Evolutionary conservation across 2,113 vertebrate genomes (phyloP).

Genomic region (Daphoenositta chrysoptera): DNA sequence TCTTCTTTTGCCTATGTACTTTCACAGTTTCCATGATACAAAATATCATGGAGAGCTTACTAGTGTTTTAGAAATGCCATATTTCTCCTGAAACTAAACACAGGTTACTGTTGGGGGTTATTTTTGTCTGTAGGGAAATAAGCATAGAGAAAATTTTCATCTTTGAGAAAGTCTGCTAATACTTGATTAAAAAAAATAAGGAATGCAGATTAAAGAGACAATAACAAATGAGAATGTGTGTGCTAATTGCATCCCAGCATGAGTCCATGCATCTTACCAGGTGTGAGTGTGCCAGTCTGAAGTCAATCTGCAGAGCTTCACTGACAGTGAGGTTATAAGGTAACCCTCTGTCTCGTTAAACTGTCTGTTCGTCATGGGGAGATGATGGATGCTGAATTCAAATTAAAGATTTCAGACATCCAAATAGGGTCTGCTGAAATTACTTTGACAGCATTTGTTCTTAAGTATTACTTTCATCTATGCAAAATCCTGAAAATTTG

Average conservation of each 20-base stretch:
- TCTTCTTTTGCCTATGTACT: not conserved
- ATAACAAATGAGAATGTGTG: not conserved
- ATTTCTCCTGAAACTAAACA: not conserved
- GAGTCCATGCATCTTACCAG: conserved; percentile 15
- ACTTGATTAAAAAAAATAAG: not conserved
- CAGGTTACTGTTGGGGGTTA: not conserved
- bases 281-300: not conserved
- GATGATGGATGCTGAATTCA: not conserved
- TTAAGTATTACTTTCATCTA: not conserved
- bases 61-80: not conserved
- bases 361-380: not conserved
- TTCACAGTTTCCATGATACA: not conserved
- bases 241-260: conserved; percentile 10
- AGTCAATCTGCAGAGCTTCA: not conserved
- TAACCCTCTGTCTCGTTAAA: not conserved
- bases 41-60: not conserved
- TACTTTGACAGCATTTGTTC: not conserved
- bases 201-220: conserved; percentile 12
- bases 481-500: not conserved
- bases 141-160: not conserved
- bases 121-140: not conserved
- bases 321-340: not conserved
- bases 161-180: not conserved
- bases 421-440: not conserved
- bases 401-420: not conserved